phyloP scores from a whole-genome alignment of 2,888 invertebrate genomes.

The Dexiosoma caninum region DNA sequence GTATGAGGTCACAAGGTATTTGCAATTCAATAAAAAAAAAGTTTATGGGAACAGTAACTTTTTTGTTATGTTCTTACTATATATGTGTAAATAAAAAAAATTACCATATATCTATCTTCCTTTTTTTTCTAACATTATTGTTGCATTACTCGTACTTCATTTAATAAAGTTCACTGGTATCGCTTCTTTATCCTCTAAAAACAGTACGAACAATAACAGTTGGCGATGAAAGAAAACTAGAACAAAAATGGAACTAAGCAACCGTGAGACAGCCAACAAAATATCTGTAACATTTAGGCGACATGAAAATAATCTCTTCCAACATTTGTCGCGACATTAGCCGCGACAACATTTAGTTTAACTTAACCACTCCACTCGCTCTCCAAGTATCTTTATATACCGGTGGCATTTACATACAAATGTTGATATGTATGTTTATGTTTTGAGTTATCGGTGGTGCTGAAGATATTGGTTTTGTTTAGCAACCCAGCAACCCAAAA shows the following conservation, averaged over 20 bases:
- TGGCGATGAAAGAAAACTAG: not conserved
- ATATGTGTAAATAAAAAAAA: too few relatives aligned
- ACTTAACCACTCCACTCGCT: slow-evolving; percentile 1
- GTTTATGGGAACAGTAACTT: too few relatives aligned
- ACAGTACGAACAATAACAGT: not conserved
- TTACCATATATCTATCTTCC: too few relatives aligned
- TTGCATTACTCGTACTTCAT: slow-evolving; percentile 9
- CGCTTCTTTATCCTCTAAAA: not conserved
- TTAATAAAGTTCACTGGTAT: not conserved
- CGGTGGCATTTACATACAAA: not conserved
- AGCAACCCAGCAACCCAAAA: not conserved
- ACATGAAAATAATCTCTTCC: slow-evolving; percentile 60
- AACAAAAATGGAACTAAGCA: not conserved
- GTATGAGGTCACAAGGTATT: too few relatives aligned
- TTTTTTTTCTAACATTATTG: slow-evolving; percentile 30
- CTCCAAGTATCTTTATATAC: too few relatives aligned
- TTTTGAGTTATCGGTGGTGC: not conserved
- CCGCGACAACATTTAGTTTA: slow-evolving; percentile 48
- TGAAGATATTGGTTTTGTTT: not conserved
- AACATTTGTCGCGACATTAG: slow-evolving; percentile 59
- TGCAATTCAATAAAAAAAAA: too few relatives aligned
- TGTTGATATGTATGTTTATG: too few relatives aligned
- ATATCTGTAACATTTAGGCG: slow-evolving; percentile 45
- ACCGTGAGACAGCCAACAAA: slow-evolving; percentile 15
- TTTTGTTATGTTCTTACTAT: too few relatives aligned